These are phyloP conservation scores for Eristalinus aeneus DNA, from an alignment of 2,888 invertebrate genomes.

Conservation along the genomic window DNA sequence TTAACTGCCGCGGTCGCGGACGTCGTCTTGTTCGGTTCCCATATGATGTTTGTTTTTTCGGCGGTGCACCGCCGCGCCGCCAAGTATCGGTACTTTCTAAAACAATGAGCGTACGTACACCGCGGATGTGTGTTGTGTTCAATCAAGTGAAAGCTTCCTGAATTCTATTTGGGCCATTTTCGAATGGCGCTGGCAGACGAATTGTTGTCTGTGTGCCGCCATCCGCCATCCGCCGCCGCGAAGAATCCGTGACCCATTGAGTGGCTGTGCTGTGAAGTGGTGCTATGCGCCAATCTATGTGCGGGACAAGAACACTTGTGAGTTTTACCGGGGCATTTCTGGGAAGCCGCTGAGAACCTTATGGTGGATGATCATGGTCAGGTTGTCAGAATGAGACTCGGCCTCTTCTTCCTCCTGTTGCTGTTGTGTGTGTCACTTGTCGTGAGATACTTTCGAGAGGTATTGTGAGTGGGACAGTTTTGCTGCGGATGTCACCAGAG, in stretches of 20 bases:
- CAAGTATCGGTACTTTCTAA: slow-evolving; percentile 64
- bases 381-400: neutral
- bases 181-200: slow-evolving; percentile 24
- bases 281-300: neutral
- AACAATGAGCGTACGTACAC: slow-evolving; percentile 41
- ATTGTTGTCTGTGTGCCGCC: neutral
- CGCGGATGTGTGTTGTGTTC: slow-evolving; percentile 25
- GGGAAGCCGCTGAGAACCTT: neutral
- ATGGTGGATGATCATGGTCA: neutral
- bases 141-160: slow-evolving; percentile 68
- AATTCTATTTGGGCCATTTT: slow-evolving; percentile 65
- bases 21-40: slow-evolving; percentile 41
- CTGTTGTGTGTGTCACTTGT: neutral
- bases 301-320: neutral
- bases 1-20: slow-evolving; percentile 11
- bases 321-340: neutral
- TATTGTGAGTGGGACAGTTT: neutral
- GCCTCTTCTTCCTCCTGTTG: neutral
- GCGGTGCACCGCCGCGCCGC: slow-evolving; percentile 32
- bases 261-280: neutral
- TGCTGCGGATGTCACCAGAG: neutral
- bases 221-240: neutral
- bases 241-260: neutral
- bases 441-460: neutral
- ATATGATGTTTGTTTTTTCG: slow-evolving; percentile 43